Conservation (phyloP, 2,797 vertebrate species). For the Enteromius afrohamiltoni region DNA sequence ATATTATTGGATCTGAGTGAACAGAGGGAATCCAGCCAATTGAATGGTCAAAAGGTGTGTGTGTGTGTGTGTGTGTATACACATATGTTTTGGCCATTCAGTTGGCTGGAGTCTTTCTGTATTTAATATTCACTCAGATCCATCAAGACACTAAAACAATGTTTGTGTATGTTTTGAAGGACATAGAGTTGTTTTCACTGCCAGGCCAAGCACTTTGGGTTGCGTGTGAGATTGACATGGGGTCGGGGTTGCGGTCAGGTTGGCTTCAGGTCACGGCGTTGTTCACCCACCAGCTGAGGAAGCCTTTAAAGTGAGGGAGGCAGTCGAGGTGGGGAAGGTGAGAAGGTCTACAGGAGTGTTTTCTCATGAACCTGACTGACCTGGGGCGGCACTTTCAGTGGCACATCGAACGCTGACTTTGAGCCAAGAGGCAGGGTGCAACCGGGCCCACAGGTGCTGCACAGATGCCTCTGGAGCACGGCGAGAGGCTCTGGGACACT, state of each 20-base stretch:
- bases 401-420: constrained; percentile 54
- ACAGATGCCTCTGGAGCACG: constrained; percentile 76
- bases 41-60: too few species aligned
- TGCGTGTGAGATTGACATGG: constrained; percentile 69
- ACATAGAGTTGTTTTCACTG: constrained; percentile 28
- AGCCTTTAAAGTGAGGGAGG: constrained; percentile 73
- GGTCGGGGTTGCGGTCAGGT: constrained; percentile 63
- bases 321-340: constrained; percentile 72
- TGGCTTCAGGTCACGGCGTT: constrained; percentile 69
- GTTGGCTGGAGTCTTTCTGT: neutral
- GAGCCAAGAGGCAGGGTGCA: constrained; percentile 62
- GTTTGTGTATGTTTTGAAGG: neutral
- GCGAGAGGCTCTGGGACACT: constrained; percentile 69
- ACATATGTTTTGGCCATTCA: neutral
- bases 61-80: too few species aligned
- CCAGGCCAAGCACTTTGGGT: constrained; percentile 45
- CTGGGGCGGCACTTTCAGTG: constrained; percentile 64
- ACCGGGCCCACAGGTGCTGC: constrained; percentile 80
- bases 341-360: constrained; percentile 74
- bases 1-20: too few species aligned
- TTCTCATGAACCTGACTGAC: constrained; percentile 80
- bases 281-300: constrained; percentile 67
- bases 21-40: too few species aligned
- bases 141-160: neutral
- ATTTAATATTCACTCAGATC: neutral